These are phyloP conservation scores for Pelodytes ibericus DNA, from an alignment of 2,797 vertebrate species.

Conservation along the genomic window DNA sequence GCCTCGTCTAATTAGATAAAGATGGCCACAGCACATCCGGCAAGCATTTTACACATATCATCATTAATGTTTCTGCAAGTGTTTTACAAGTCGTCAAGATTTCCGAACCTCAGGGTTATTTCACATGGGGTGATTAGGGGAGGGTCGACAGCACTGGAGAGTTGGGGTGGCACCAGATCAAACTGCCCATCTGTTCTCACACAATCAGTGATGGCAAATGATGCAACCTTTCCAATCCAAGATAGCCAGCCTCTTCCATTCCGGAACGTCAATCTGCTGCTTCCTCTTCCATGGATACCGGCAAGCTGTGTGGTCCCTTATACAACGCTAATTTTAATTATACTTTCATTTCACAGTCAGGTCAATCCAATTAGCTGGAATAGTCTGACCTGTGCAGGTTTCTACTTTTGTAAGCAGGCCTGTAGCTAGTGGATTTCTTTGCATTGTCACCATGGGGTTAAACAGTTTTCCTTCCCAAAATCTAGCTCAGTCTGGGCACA, in stretches of 20 bases:
- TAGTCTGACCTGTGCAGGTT: not conserved
- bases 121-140: constrained; percentile 63
- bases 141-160: constrained; percentile 63
- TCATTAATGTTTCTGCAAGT: constrained; percentile 7
- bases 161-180: constrained; percentile 63
- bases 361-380: not conserved
- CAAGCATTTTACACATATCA: constrained; percentile 6
- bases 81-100: constrained; percentile 56
- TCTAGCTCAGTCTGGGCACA: too few relatives aligned
- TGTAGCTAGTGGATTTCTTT: not conserved
- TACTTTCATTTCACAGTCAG: not conserved
- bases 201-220: constrained; percentile 60
- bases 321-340: constrained; percentile 29
- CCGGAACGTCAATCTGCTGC: constrained; percentile 45
- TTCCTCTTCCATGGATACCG: not conserved
- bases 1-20: too few relatives aligned
- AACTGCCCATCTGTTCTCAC: constrained; percentile 63
- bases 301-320: constrained; percentile 61
- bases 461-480: not conserved
- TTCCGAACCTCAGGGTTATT: constrained; percentile 62
- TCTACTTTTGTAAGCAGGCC: not conserved
- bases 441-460: not conserved
- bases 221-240: constrained; percentile 59
- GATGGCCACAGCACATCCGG: not conserved
- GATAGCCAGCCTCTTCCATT: constrained; percentile 61